These are phyloP conservation scores for Tipula helvola DNA, from an alignment of 2,888 invertebrate genomes.

Conservation along the genomic window DNA sequence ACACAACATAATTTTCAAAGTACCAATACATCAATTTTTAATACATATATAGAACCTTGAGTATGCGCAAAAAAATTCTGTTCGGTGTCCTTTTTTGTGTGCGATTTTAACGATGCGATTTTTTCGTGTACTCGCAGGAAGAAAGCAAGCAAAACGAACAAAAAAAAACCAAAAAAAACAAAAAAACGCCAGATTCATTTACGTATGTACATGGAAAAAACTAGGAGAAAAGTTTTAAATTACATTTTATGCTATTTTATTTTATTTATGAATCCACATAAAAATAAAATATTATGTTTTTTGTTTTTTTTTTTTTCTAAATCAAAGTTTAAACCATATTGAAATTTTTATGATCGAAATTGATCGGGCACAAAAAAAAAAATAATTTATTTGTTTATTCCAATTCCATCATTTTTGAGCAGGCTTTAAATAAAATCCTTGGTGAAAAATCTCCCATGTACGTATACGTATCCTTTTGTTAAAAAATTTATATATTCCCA, in stretches of 20 bases:
- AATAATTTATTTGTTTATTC: neutral
- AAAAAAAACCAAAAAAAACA: no score
- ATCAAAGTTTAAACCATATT: neutral
- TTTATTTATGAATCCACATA: neutral
- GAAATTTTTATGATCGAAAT: neutral
- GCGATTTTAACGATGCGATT: conserved; percentile 4
- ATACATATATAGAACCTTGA: neutral
- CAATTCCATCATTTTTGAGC: neutral
- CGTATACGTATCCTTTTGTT: neutral
- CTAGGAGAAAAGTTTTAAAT: neutral
- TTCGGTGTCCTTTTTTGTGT: neutral
- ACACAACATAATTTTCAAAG: conserved; percentile 17
- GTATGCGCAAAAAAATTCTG: neutral
- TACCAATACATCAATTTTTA: neutral
- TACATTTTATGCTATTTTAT: neutral
- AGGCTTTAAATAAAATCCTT: neutral
- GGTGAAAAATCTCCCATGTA: neutral
- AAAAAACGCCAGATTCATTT: neutral
- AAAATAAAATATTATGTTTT: neutral
- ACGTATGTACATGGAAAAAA: neutral
- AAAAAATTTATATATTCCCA: neutral
- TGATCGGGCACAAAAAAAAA: neutral
- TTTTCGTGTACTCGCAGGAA: neutral
- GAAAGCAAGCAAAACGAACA: neutral
- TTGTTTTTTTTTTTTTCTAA: neutral